phyloP scores from a whole-genome alignment of 1,140 invertebrate species.

The Diorhabda carinulata region DNA sequence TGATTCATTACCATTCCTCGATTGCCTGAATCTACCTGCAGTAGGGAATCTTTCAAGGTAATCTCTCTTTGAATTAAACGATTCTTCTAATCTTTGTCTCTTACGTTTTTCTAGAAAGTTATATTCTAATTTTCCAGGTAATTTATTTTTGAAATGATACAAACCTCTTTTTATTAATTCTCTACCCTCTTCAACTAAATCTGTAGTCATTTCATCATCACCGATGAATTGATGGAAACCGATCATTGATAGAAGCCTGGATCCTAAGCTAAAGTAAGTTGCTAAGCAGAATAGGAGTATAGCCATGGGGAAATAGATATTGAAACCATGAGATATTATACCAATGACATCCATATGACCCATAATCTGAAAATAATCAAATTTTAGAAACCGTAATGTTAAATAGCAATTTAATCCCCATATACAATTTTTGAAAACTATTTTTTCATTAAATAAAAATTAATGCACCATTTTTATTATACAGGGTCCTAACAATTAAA shows the following conservation, averaged over 20 bases:
- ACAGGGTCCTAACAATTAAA: too few relatives aligned
- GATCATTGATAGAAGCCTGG: conserved; percentile 78
- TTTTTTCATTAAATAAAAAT: too few relatives aligned
- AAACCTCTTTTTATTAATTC: conserved; percentile 82
- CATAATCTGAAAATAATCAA: conserved; percentile 77
- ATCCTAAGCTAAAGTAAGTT: conserved; percentile 94
- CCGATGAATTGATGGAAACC: conserved; percentile 95
- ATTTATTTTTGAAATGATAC: not conserved
- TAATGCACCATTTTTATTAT: too few relatives aligned
- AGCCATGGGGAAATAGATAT: conserved; percentile 97
- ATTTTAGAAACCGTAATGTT: too few relatives aligned
- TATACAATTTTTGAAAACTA: too few relatives aligned
- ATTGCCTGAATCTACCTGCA: conserved; percentile 53
- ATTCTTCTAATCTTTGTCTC: conserved; percentile 75
- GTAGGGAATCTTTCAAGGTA: conserved; percentile 61
- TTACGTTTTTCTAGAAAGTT: conserved; percentile 69
- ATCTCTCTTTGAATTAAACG: conserved; percentile 66
- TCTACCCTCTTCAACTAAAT: conserved; percentile 89
- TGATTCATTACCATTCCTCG: conserved; percentile 54
- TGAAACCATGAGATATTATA: conserved; percentile 96
- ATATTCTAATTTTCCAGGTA: not conserved
- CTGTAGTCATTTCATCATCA: conserved; percentile 88
- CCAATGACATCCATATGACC: conserved; percentile 98
- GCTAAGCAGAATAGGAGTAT: conserved; percentile 91
- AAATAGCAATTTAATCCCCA: too few relatives aligned